Conservation (phyloP, 2,888 invertebrate species). For the Erebia epiphron region DNA sequence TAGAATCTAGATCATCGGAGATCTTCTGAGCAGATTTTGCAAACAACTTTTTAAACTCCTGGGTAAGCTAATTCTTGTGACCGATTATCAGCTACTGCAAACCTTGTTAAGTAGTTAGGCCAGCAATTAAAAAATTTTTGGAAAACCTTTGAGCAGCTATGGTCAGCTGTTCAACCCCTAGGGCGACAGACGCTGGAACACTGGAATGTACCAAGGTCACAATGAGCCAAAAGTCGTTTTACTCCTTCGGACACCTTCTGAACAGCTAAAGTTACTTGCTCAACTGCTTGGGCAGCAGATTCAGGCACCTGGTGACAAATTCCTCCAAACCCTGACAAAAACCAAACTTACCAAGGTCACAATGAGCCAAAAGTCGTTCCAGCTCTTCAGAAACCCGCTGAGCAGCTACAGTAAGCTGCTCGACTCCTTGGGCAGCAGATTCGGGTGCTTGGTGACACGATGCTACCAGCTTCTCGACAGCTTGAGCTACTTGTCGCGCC, state of each 20-base stretch:
- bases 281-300: slow-evolving; percentile 80
- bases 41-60: too few species aligned
- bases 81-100: too few species aligned
- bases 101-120: too few species aligned
- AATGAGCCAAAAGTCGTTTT: slow-evolving; percentile 94
- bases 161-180: slow-evolving; percentile 82
- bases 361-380: slow-evolving; percentile 94
- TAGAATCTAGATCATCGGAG: too few species aligned
- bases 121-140: too few species aligned
- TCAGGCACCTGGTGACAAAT: background rate
- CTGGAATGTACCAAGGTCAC: slow-evolving; percentile 74
- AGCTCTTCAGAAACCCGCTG: slow-evolving; percentile 94
- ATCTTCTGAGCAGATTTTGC: too few species aligned
- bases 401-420: slow-evolving; percentile 92
- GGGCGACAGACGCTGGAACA: slow-evolving; percentile 21
- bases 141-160: slow-evolving; percentile 50
- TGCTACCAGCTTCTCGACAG: slow-evolving; percentile 94
- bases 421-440: slow-evolving; percentile 85
- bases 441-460: slow-evolving; percentile 83
- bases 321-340: background rate
- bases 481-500: slow-evolving; percentile 94
- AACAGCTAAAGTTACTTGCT: slow-evolving; percentile 92
- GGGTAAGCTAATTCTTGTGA: too few species aligned
- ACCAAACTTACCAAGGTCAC: slow-evolving; percentile 84
- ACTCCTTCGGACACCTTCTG: slow-evolving; percentile 93